Evolutionary conservation across 1,140 invertebrate species (phyloP), one percentile per base, ranked within the genome.

Genomic region (Penaeus indicus): DNA sequence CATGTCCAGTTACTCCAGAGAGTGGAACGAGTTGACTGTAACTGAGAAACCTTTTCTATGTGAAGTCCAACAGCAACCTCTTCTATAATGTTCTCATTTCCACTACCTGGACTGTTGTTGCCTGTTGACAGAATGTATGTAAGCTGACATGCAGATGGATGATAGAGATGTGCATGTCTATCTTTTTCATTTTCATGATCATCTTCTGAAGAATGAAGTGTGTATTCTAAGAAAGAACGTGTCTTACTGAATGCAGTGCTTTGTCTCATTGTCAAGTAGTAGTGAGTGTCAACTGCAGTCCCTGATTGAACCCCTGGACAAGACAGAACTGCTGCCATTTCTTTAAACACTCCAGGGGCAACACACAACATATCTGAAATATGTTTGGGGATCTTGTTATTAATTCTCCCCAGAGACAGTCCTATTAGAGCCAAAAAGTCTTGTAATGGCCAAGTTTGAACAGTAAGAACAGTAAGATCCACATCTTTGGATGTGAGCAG

Each of bases 1-100:
- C 84, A 54, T 42, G 92, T 89, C 82, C 92, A 93, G 90, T 95
- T 94, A 13, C 91, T 92, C 94, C 94, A 95, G 5, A 95, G 89
- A 22, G 93, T 92, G 63, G 92, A 91, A 79, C 93, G 93, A 18
- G 95, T 54, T 21, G 90, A 86, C 61, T 91, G 91, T 8, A 95
- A 89, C 80, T 94, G 92, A 22, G 89, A 83, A 10, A 92, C 90
- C 90, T 93, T 92, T 54, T 90, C 85, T 54, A 92, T 89, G 78
- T 93, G 93, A 2, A 92, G 89, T 47, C 93, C 93, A 19, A 94
- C 91, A 18, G 92, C 90, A 22, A 87, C 88, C 83, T 61, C 54
- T 69, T 86, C 85, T 42, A 90, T 90, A n/a, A 54, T 63, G 64
- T 63, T 87, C 22, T 80, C 72, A 42, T 32, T 67, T 18, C 78